Evolutionary conservation across 1,140 invertebrate species (phyloP).

Genomic region (Atta colombica): DNA sequence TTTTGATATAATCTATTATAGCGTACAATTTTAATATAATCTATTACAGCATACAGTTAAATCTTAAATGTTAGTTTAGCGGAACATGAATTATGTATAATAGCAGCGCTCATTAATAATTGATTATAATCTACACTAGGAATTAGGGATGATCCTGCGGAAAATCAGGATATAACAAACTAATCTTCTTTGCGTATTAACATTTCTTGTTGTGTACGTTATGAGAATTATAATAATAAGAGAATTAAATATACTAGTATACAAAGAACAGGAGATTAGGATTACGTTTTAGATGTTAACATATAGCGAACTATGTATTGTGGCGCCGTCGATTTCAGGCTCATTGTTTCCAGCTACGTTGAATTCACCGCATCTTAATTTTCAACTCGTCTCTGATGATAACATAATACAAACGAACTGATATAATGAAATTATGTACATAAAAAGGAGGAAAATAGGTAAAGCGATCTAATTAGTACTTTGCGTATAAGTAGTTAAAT

Average conservation of each 20-base stretch:
- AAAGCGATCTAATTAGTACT: constrained; percentile 43
- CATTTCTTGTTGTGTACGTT: constrained; percentile 15
- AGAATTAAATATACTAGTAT: constrained; percentile 20
- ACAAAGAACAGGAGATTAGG: constrained; percentile 29
- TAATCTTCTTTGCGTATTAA: constrained; percentile 40
- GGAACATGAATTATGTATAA: constrained; percentile 37
- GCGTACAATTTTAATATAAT: constrained; percentile 19
- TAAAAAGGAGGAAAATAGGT: constrained; percentile 36
- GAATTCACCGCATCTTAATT: constrained; percentile 35
- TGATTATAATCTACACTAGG: constrained; percentile 1
- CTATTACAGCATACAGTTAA: not conserved
- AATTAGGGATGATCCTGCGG: constrained; percentile 36
- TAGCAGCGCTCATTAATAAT: constrained; percentile 26
- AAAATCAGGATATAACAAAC: constrained; percentile 26
- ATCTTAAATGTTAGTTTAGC: constrained; percentile 28
- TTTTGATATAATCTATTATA: constrained; percentile 29
- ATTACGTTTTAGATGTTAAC: constrained; percentile 21
- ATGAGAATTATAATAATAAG: constrained; percentile 8
- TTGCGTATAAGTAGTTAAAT: constrained; percentile 41
- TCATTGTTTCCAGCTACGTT: constrained; percentile 32
- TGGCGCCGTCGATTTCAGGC: not conserved
- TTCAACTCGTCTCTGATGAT: constrained; percentile 29
- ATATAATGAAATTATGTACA: constrained; percentile 25
- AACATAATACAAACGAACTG: constrained; percentile 16
- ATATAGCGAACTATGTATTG: not conserved